phyloP scores from a whole-genome alignment of 2,797 vertebrate genomes.

The Dendrocincla fuliginosa region DNA sequence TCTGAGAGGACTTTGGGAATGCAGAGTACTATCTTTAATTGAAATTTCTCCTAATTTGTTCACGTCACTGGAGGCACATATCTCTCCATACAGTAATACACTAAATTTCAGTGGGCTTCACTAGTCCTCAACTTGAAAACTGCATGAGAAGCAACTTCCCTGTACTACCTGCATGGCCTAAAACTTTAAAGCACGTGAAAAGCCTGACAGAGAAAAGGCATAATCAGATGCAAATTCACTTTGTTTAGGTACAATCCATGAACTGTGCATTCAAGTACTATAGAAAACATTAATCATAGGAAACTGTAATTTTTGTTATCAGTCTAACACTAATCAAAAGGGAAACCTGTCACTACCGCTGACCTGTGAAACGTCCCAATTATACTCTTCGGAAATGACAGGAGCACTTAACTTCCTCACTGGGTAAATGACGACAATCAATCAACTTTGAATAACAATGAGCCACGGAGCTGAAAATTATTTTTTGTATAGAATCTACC shows the following conservation, averaged over 20 bases:
- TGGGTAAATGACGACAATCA: slow-evolving; percentile 90
- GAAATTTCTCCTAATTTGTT: background rate
- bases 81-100: background rate
- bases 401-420: slow-evolving; percentile 90
- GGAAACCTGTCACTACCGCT: slow-evolving; percentile 87
- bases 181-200: slow-evolving; percentile 33
- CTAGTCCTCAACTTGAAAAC: background rate
- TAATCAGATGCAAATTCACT: slow-evolving; percentile 81
- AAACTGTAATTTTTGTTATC: slow-evolving; percentile 90
- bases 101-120: background rate
- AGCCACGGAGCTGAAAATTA: slow-evolving; percentile 89
- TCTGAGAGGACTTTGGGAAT: background rate
- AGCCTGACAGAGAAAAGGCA: slow-evolving; percentile 31
- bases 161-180: background rate
- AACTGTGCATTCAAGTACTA: slow-evolving; percentile 69
- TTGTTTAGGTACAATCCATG: slow-evolving; percentile 75
- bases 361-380: slow-evolving; percentile 94
- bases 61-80: background rate
- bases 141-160: slow-evolving; percentile 23
- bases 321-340: slow-evolving; percentile 93
- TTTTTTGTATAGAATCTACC: slow-evolving; percentile 88
- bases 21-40: background rate
- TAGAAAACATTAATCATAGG: slow-evolving; percentile 83
- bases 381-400: slow-evolving; percentile 90
- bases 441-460: slow-evolving; percentile 92